Evolutionary conservation across 2,113 vertebrate species (phyloP).

Genomic region (Chaetops frenatus): DNA sequence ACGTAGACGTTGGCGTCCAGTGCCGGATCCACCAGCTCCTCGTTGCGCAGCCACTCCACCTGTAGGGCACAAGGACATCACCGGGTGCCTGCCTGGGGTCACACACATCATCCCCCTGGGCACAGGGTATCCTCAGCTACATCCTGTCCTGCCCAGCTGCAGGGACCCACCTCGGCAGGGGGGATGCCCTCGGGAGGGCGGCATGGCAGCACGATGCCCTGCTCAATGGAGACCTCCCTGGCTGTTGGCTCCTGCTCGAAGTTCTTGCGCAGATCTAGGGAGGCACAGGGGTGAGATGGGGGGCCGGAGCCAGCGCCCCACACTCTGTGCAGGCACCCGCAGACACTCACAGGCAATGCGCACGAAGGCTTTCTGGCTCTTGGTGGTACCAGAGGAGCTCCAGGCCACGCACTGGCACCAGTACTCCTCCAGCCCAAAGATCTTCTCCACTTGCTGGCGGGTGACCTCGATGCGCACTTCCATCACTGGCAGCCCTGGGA

Average conservation of each 20-base stretch:
- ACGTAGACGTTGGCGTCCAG: slow-evolving; percentile 90
- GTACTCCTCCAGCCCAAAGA: slow-evolving; percentile 95
- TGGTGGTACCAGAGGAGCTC: slow-evolving; percentile 97
- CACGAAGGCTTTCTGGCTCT: slow-evolving; percentile 96
- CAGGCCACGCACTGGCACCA: slow-evolving; percentile 99
- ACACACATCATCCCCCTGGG: fast-evolving
- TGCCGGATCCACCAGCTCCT: slow-evolving; percentile 87
- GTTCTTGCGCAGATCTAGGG: slow-evolving; percentile 94
- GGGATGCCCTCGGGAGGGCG: slow-evolving; percentile 95
- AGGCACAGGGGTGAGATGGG: neutral
- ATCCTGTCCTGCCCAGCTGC: neutral
- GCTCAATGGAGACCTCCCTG: slow-evolving; percentile 92
- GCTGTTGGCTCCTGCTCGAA: slow-evolving; percentile 93
- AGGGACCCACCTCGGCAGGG: slow-evolving; percentile 84
- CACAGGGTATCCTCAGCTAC: neutral
- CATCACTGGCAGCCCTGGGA: slow-evolving; percentile 89
- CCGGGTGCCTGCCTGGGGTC: fast-evolving
- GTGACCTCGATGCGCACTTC: slow-evolving; percentile 94
- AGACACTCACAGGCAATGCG: slow-evolving; percentile 91
- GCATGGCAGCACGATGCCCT: slow-evolving; percentile 90
- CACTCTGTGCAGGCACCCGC: fast-evolving
- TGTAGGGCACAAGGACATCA: slow-evolving; percentile 20
- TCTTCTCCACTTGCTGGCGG: slow-evolving; percentile 97
- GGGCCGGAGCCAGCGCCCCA: fast-evolving
- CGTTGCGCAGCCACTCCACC: slow-evolving; percentile 97